Conservation (phyloP, 1,140 invertebrate genomes). For the Pseudomyrmex cubaensis region DNA sequence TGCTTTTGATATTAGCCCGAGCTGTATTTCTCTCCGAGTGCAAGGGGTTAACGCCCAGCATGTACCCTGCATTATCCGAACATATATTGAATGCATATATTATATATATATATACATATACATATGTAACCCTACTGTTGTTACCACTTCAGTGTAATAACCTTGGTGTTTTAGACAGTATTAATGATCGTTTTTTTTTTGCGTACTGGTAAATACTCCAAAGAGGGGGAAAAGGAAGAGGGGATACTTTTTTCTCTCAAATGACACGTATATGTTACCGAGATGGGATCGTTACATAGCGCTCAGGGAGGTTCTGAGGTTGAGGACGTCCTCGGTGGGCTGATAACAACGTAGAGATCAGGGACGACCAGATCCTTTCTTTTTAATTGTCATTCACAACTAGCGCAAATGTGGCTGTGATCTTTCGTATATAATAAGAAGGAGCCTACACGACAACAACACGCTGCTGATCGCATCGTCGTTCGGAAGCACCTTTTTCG, state of each 20-base stretch:
- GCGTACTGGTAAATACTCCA: slow-evolving; percentile 59
- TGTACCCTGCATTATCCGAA: slow-evolving; percentile 78
- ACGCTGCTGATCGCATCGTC: slow-evolving; percentile 58
- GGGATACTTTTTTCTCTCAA: slow-evolving; percentile 45
- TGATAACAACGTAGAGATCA: slow-evolving; percentile 70
- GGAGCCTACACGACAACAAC: slow-evolving; percentile 57
- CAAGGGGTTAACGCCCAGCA: slow-evolving; percentile 79
- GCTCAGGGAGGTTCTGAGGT: slow-evolving; percentile 70
- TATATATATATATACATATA: slow-evolving; percentile 24
- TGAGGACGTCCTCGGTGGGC: slow-evolving; percentile 73
- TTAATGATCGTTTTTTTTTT: slow-evolving; percentile 80
- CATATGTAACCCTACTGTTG: slow-evolving; percentile 75
- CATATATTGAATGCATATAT: slow-evolving; percentile 73
- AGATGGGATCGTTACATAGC: slow-evolving; percentile 68
- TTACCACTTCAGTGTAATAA: slow-evolving; percentile 80
- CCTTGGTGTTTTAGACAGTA: slow-evolving; percentile 82
- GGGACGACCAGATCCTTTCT: slow-evolving; percentile 58
- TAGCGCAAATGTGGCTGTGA: slow-evolving; percentile 70
- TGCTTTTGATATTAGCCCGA: slow-evolving; percentile 28
- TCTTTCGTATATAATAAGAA: slow-evolving; percentile 55
- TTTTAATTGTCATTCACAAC: slow-evolving; percentile 66
- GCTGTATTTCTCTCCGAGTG: slow-evolving; percentile 82
- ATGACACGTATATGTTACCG: slow-evolving; percentile 51
- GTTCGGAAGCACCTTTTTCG: slow-evolving; percentile 52
- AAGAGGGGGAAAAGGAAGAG: slow-evolving; percentile 37